Base-by-base conservation (phyloP, 2,113 vertebrate species). In the Meriones unguiculatus region DNA sequence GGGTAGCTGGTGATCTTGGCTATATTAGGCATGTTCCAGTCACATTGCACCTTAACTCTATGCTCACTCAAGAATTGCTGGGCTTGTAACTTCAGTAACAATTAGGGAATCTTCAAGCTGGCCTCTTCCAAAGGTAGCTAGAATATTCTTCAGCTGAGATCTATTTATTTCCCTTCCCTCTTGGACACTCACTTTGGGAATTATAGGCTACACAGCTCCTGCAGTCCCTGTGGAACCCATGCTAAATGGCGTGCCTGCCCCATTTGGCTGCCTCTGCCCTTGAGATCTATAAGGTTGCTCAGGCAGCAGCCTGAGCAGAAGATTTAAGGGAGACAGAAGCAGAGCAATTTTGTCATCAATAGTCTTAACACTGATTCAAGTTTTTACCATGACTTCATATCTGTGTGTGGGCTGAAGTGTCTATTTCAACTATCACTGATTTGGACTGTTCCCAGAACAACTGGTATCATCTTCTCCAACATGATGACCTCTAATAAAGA, bases 231-330 rank as follows among this genome's bases (percentile, higher is more conserved):
- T 4, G 70, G 93, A 52, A 38, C 28, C 54, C 24, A 46, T 87
- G 9, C 59, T 25, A 89, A 96, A 81, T 75, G 82, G 84, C 7
- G 4, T 15, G 13, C 73, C 64, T 91, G 11, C 73, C 64, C 88
- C 78, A 91, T 80, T 87, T 89, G 91, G 91, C 62, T 1, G 2
- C 62, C 54, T 41, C 73, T n/a, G 72, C 97, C 96, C 95, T 91
- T 38, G 97, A 97, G 94, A 95, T 41, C 65, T 46, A 72, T 1
- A 25, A 95, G 67, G 93, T 96, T 97, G 97, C 97, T 98, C 97
- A 97, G 97, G 97, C 96, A 98, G 97, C 95, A 96, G 97, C 97
- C 97, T 35, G 94, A 76, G 46, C 76, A 54, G n/a, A 95, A 93
- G 38, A 67, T 85, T 93, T 67, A 76, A 97, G 78, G 17, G 62